Evolutionary conservation across 2,888 invertebrate species (phyloP).

Genomic region (Nasonovia ribisnigri): DNA sequence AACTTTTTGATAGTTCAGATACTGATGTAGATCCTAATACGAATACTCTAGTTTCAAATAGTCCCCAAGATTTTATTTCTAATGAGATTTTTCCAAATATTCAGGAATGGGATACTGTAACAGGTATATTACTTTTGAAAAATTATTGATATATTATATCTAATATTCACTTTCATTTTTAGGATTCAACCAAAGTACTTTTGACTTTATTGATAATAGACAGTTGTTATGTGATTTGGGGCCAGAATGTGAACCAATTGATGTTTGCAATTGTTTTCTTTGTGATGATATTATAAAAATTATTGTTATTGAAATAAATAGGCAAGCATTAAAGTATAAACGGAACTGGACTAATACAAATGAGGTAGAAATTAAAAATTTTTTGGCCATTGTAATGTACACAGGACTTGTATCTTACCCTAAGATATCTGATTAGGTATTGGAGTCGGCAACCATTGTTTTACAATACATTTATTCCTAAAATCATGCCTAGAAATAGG

Average conservation of each 20-base stretch:
- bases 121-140: slow-evolving; percentile 6
- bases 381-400: not conserved
- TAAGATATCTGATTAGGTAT: slow-evolving; percentile 12
- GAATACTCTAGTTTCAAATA: too few relatives aligned
- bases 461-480: not conserved
- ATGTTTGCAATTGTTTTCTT: not conserved
- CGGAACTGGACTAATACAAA: not conserved
- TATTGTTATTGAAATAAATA: slow-evolving; percentile 17
- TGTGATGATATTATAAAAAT: not conserved
- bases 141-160: not conserved
- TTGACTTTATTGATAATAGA: not conserved
- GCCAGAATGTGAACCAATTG: not conserved
- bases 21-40: not conserved
- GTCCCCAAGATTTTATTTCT: not conserved
- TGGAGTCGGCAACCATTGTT: not conserved
- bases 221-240: not conserved
- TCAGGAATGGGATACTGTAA: slow-evolving; percentile 8
- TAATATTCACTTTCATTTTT: slow-evolving; percentile 2
- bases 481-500: slow-evolving; percentile 19
- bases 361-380: not conserved
- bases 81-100: not conserved
- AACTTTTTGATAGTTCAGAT: not conserved
- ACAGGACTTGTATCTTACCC: not conserved
- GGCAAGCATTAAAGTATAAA: not conserved
- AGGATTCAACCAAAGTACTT: slow-evolving; percentile 8